A percentile compares a stretch with the other conserved stretches of the same genome.
These are phyloP conservation scores for Hetaerina americana DNA, from an alignment of 1,140 invertebrate species.

Conservation along the genomic window DNA sequence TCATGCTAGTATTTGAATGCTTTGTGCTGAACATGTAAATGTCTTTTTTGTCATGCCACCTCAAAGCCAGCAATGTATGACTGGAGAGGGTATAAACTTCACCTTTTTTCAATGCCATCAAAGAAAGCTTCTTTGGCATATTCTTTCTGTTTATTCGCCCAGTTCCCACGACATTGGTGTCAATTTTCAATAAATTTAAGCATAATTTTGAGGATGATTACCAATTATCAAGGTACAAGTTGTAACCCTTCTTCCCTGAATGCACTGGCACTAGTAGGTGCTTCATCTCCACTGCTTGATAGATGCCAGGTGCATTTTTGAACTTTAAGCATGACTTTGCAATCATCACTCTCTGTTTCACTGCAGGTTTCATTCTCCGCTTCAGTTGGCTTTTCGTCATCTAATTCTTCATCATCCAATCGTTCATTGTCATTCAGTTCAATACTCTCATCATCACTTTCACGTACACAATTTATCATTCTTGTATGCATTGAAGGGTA, in stretches of 20 bases:
- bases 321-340: not conserved
- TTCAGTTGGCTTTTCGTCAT: not conserved
- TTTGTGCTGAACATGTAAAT: not conserved
- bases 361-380: not conserved
- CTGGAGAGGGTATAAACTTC: not conserved
- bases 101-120: not conserved
- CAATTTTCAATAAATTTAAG: not conserved
- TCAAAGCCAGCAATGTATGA: not conserved
- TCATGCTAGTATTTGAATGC: too few relatives aligned
- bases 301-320: not conserved
- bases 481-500: too few relatives aligned
- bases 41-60: too few relatives aligned
- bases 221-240: not conserved
- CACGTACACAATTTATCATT: too few relatives aligned
- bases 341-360: not conserved
- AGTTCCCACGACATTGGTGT: not conserved
- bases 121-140: not conserved
- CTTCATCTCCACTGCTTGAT: not conserved
- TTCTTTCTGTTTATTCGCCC: not conserved
- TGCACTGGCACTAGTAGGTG: not conserved
- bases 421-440: not conserved
- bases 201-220: not conserved
- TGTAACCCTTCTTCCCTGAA: not conserved
- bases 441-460: not conserved
- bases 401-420: not conserved